These are phyloP conservation scores for Lycodopsis pacificus DNA, from an alignment of 2,797 vertebrate genomes.

Conservation along the genomic window DNA sequence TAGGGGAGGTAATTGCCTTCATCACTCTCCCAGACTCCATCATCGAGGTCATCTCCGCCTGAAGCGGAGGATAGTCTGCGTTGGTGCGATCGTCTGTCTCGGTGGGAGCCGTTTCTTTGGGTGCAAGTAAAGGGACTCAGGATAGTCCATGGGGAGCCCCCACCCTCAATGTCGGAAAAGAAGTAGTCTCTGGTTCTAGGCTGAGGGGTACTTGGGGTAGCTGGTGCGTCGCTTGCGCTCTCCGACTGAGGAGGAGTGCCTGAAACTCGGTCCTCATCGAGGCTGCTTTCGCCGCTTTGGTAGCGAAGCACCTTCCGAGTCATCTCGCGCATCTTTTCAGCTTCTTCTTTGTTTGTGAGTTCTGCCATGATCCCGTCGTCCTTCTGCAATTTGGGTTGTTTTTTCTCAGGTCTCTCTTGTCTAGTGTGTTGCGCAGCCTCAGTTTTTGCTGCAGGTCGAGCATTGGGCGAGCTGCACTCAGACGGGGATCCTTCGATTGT, in stretches of 20 bases:
- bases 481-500: slow-evolving; percentile 35
- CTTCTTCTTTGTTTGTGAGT: slow-evolving; percentile 40
- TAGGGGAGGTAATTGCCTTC: not conserved
- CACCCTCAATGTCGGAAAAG: slow-evolving; percentile 62
- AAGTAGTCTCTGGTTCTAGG: slow-evolving; percentile 71
- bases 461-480: not conserved
- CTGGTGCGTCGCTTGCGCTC: not conserved
- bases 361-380: slow-evolving; percentile 5
- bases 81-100: slow-evolving; percentile 7
- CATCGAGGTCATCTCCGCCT: slow-evolving; percentile 52
- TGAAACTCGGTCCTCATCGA: slow-evolving; percentile 28
- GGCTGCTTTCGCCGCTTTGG: slow-evolving; percentile 51
- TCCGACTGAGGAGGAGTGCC: slow-evolving; percentile 16
- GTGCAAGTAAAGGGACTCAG: slow-evolving; percentile 77
- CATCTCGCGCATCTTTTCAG: slow-evolving; percentile 49
- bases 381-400: slow-evolving; percentile 37
- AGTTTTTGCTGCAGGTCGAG: not conserved
- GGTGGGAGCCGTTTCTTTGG: not conserved
- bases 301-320: slow-evolving; percentile 62
- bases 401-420: slow-evolving; percentile 43
- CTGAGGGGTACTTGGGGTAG: slow-evolving; percentile 64
- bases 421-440: not conserved
- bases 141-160: slow-evolving; percentile 82
- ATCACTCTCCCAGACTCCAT: slow-evolving; percentile 67
- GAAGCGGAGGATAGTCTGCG: slow-evolving; percentile 38